Evolutionary conservation across 2,113 vertebrate species (phyloP).

Genomic region (Caretta caretta): DNA sequence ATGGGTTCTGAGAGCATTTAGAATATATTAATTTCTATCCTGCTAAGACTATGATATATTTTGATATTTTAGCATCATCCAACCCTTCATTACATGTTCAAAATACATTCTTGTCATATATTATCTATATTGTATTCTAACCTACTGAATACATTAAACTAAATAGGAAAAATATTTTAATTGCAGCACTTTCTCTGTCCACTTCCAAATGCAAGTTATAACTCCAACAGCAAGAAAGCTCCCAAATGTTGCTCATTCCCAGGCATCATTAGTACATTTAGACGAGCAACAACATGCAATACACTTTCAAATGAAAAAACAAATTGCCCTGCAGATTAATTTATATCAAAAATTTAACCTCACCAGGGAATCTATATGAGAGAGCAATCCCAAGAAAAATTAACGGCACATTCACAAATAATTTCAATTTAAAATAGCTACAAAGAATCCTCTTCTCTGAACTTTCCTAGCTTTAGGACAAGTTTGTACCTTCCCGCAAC

Average conservation of each 20-base stretch:
- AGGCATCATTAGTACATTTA: slow-evolving; percentile 3
- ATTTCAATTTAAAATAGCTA: not conserved
- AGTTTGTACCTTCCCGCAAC: slow-evolving; percentile 38
- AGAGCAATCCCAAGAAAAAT: slow-evolving; percentile 42
- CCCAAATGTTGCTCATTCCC: not conserved
- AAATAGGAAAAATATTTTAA: not conserved
- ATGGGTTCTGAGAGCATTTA: not conserved
- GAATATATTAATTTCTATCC: not conserved
- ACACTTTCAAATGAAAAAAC: slow-evolving; percentile 16
- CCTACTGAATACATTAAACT: slow-evolving; percentile 9
- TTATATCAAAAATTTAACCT: not conserved
- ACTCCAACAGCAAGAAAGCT: not conserved
- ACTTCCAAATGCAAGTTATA: not conserved
- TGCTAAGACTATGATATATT: not conserved
- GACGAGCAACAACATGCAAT: not conserved
- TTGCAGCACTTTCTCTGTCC: not conserved
- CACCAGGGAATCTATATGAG: slow-evolving; percentile 20
- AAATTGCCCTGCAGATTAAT: slow-evolving; percentile 16
- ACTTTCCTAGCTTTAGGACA: slow-evolving; percentile 42
- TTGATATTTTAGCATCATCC: not conserved
- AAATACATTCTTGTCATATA: slow-evolving; percentile 9
- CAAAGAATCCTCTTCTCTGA: slow-evolving; percentile 33
- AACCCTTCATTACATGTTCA: not conserved
- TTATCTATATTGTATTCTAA: slow-evolving; percentile 7
- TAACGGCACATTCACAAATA: slow-evolving; percentile 35